Evolutionary conservation across 2,797 vertebrate genomes (phyloP), one percentile per base, ranked within the genome.

Genomic region (Alcedo quadribrachys): DNA sequence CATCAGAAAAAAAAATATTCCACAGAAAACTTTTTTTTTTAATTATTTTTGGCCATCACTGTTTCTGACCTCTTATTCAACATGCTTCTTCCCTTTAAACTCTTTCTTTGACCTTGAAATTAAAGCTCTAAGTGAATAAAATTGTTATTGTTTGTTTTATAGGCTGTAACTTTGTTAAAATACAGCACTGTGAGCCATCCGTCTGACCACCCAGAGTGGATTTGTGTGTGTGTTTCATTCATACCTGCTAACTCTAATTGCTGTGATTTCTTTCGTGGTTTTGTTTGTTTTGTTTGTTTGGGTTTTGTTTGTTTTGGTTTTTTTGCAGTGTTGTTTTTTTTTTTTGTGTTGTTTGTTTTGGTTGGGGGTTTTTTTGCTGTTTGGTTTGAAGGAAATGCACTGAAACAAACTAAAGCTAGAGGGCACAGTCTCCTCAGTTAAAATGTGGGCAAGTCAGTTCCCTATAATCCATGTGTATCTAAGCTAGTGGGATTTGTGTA

Each of bases 401-500:
- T 50, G n/a, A 17, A 92, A 15, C 8, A 67, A 68, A 21, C 54
- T 13, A 28, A 53, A 32, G 22, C 17, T 48, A 24, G 48, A 85
- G 12, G 63, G 22, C 37, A 37, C 6, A 13, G 46, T 37, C 7
- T 65, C 22, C 17, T 12, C 25, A 32, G n/a, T 24, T 71, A 71
- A n/a, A 35, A 6, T 2, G 5, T 8, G 8, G 21, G 28, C 20
- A 81, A 71, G 55, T 48, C 10, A 71, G 61, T 45, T 68, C 27
- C 20, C 21, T 9, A 53, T 35, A 65, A 40, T 55, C 35, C 50
- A 11, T 2, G 0, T 11, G 0, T 8, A 28, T 27, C 15, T 24
- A 5, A 2, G 2, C 40, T 17, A 16, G 7, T 8, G 30, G 20
- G 0, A 18, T 63, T 37, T 66, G 33, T 45, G 53, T 30, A 19